Evolutionary conservation across 2,113 vertebrate species (phyloP).

Genomic region (Holacanthus passer): DNA sequence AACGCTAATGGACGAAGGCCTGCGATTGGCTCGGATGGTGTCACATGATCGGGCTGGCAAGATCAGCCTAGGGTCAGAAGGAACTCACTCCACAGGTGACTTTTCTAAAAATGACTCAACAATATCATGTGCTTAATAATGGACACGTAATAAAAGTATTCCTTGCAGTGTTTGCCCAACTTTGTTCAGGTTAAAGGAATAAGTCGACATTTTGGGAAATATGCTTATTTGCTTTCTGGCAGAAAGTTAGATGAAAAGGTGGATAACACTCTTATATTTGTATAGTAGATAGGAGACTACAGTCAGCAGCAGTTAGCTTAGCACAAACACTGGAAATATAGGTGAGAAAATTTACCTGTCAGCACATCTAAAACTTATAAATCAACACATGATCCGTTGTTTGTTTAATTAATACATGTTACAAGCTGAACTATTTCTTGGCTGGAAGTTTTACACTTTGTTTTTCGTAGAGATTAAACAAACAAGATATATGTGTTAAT

Average conservation of each 20-base stretch:
- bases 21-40: slow-evolving; percentile 95
- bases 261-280: background rate
- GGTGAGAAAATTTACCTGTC: background rate
- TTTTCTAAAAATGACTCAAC: slow-evolving; percentile 50
- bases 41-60: slow-evolving; percentile 90
- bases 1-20: slow-evolving; percentile 97
- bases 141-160: slow-evolving; percentile 39
- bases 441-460: background rate
- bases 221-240: background rate
- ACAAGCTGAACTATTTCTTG: background rate
- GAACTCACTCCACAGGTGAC: slow-evolving; percentile 89
- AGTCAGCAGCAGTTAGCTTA: background rate
- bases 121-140: slow-evolving; percentile 26
- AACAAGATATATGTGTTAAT: background rate
- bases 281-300: background rate
- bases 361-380: background rate
- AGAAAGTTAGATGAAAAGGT: no score
- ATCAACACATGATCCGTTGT: background rate
- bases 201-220: background rate
- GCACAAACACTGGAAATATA: background rate
- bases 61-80: slow-evolving; percentile 90
- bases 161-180: slow-evolving; percentile 29
- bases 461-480: background rate
- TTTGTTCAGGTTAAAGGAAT: background rate
- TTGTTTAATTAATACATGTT: no score